Evolutionary conservation across 2,888 invertebrate genomes (phyloP).

Genomic region (Priocnemis perturbator): DNA sequence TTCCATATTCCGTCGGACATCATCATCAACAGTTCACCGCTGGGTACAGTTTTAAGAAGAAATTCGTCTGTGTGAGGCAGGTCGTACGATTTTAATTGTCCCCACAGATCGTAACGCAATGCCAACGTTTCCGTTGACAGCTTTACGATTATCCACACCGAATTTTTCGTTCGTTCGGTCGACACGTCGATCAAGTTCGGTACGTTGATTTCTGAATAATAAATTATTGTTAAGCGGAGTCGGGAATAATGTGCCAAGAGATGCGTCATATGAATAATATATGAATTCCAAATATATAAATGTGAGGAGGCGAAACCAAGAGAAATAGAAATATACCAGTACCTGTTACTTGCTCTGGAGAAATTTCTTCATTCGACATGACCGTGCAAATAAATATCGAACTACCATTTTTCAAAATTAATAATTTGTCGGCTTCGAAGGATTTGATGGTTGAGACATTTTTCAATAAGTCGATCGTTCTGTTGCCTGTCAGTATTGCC

Average conservation of each 20-base stretch:
- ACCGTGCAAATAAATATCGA: conserved; percentile 23
- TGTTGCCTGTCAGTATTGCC: too few species aligned
- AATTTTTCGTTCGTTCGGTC: conserved; percentile 32
- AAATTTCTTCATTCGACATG: too few species aligned
- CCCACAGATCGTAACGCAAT: conserved; percentile 55
- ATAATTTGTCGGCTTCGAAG: conserved; percentile 20
- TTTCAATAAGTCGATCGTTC: neutral
- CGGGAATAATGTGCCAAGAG: too few species aligned
- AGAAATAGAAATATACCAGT: neutral
- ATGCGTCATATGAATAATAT: too few species aligned
- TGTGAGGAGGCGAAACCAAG: too few species aligned
- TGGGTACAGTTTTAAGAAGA: conserved; percentile 36
- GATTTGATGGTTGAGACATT: conserved; percentile 15
- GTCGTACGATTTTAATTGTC: conserved; percentile 45
- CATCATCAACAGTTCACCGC: conserved; percentile 57
- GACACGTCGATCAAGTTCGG: conserved; percentile 53
- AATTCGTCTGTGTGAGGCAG: conserved; percentile 49
- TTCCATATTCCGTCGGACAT: conserved; percentile 65
- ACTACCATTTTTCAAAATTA: conserved; percentile 27
- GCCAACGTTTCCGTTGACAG: conserved; percentile 53
- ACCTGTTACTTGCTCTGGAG: too few species aligned
- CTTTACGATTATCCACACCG: conserved; percentile 60
- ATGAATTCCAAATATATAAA: too few species aligned
- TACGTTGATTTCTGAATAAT: conserved; percentile 56
- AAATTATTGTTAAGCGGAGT: too few species aligned